Evolutionary conservation across 2,888 invertebrate species (phyloP), one percentile per base, ranked within the genome.

Genomic region (Melipona beecheii): DNA sequence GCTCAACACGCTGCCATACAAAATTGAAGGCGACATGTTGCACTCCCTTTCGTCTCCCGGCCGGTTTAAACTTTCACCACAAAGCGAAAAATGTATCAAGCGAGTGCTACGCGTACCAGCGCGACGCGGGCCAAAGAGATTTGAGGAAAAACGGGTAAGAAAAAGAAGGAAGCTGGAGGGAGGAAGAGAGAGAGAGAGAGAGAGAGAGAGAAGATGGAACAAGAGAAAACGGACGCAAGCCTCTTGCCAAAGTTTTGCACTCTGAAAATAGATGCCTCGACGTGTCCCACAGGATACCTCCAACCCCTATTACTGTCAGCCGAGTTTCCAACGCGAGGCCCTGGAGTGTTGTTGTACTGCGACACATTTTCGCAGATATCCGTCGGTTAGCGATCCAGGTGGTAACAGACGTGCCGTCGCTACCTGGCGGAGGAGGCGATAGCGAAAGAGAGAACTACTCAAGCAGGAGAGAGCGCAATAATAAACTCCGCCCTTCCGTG

Each of bases 181-280:
- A n/a, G n/a, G n/a, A n/a, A 4, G 17, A 27, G 52, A 6, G 58
- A 60, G 27, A 4, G 19, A 0, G 11, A 6, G 36, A 31, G n/a
- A 15, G 21, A 5, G 17, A 5, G 15, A 2, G 36, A 31, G 21
- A 43, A 43, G 43, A 43, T 43, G 43, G 11, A 58, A 56, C 49
- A 70, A 9, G 71, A 56, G 62, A 52, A 66, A 68, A 49, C 74
- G 66, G 65, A 56, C 58, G 52, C 73, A 68, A 83, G 78, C 80
- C 83, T 66, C 75, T 58, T 64, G 52, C 76, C 80, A 82, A 88
- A 85, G 88, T 89, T 88, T 82, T 79, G 84, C 85, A 87, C 88
- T 89, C 81, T 85, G 77, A 79, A 86, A 89, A 86, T 88, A 86
- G 84, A 86, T 80, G 79, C n/a, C 79, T 79, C 79, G 83, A n/a